Evolutionary conservation across 2,888 invertebrate genomes (phyloP), one percentile per base, ranked within the genome.

Genomic region (Epinotia demarniana): DNA sequence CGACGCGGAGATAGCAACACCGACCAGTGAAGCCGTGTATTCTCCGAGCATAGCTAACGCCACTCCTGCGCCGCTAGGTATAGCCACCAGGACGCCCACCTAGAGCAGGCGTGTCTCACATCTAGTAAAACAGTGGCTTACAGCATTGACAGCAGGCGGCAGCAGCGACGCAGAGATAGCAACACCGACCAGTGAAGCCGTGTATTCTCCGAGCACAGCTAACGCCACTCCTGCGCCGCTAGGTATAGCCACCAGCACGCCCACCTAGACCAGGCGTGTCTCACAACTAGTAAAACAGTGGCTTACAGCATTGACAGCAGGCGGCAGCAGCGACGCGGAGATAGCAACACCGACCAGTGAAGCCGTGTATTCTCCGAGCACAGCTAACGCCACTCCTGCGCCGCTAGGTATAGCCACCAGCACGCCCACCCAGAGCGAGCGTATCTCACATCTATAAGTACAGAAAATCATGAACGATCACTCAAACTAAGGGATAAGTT

Each of bases 301-400:
- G 89, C 93, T 91, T 82, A 96, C 97, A 77, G 97, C 96, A 90
- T 97, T 97, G 1, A 97, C 97, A 71, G 97, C 97, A 3, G 97
- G 97, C 0, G 97, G 97, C 75, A 97, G 90, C 18, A 97, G 88
- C 0, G 97, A 97, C 0, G 97, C 97, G 0, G 97, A 97, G 81
- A 97, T 97, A 5, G 97, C 97, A 6, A 97, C 97, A 5, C 97
- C 97, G 0, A 97, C 97, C 9, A 97, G 89, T 0, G 97, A 97
- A 0, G 97, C 96, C 5, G 96, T 95, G 87, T 97, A 97, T 73
- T 97, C 97, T 53, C 97, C 97, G n/a, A 97, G 90, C 13, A 97
- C 95, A 2, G 97, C 96, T 66, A 97, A 90, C 0, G 97, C 97
- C 8, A 97, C 97, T 0, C 96, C 97, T 0, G 96, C 97, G 0